Percentiles rank a stretch among this genome's conserved stretches.
These are phyloP conservation scores for Hirudo medicinalis DNA, from an alignment of 1,140 invertebrate genomes.

Conservation along the genomic window DNA sequence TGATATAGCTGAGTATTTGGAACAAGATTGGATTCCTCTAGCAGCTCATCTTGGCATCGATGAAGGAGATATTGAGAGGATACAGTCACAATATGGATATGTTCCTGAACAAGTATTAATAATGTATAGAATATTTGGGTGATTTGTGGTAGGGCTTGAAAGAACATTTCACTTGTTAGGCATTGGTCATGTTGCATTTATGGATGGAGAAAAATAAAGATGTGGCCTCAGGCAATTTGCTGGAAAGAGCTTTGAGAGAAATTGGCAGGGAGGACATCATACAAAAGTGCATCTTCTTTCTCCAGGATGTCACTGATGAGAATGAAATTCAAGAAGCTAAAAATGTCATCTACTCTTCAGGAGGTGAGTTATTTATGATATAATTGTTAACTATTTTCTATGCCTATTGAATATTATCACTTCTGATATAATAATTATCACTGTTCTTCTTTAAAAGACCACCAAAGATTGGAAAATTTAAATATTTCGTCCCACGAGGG, in stretches of 20 bases:
- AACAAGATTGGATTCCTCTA: constrained; percentile 74
- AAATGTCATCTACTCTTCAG: constrained; percentile 27
- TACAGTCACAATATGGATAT: constrained; percentile 71
- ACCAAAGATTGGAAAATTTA: too few relatives aligned
- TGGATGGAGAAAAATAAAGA: constrained; percentile 62
- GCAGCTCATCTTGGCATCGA: constrained; percentile 63
- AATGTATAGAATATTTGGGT: not conserved
- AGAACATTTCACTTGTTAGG: constrained; percentile 46
- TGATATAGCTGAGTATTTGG: constrained; percentile 78
- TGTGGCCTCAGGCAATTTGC: constrained; percentile 64
- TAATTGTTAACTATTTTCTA: too few relatives aligned
- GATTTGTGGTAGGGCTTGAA: not conserved
- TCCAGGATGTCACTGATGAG: constrained; percentile 64
- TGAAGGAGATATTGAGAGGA: constrained; percentile 68
- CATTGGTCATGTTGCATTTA: constrained; percentile 78
- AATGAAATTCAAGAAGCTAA: constrained; percentile 63
- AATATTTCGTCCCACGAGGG: too few relatives aligned
- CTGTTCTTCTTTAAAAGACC: too few relatives aligned
- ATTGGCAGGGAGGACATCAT: constrained; percentile 86
- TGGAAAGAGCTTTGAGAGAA: constrained; percentile 72
- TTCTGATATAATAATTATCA: too few relatives aligned
- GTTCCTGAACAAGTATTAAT: constrained; percentile 55
- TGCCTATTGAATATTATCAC: too few relatives aligned
- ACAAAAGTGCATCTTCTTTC: constrained; percentile 71
- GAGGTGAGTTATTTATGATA: not conserved